Evolutionary conservation across 2,888 invertebrate species (phyloP), one percentile per base, ranked within the genome.

Genomic region (Venustoraphidia nigricollis): DNA sequence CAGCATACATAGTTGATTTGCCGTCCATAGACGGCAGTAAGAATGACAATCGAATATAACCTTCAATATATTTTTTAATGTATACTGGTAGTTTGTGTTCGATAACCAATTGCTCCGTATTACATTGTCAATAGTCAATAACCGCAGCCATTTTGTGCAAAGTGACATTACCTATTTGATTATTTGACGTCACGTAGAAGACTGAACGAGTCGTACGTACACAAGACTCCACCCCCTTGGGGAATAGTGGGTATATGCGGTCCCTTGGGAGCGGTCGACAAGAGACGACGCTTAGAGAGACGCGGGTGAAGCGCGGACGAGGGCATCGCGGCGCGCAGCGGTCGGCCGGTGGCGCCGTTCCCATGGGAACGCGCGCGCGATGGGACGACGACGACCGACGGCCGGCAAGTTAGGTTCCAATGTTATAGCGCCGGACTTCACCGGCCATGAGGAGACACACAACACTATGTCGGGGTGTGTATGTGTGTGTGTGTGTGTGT

Each of bases 311-410:
- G 9, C 4, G 34, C 17, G 27, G 47, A 51, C 51, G 53, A 39
- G 53, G 49, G 48, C 49, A 47, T 40, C 43, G 40, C 45, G 49
- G 41, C 46, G 48, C 41, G 48, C 44, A 50, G 53, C 43, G 41
- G 39, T 49, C 41, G 43, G 47, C 50, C 50, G 10, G 38, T 40
- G 42, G 27, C 44, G 42, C 66, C 67, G 71, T 71, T 71, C 72
- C 71, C 70, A 71, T 71, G 70, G 73, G 73, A 71, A 72, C 72
- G 27, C 27, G 27, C 27, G 27, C 27, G 27, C 27, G 65, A 64
- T 62, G 59, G 59, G 60, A 63, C 62, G 64, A 63, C 60, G 63
- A 61, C 62, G 63, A 61, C 59, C 58, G 58, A 61, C 60, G 63
- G 60, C 60, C 61, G 60, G 27, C 61, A 62, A 62, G 62, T 27